A percentile compares a stretch with the other conserved stretches of the same genome.
Evolutionary conservation across 2,797 vertebrate genomes (phyloP).

Genomic region (Neopelma chrysocephalum): DNA sequence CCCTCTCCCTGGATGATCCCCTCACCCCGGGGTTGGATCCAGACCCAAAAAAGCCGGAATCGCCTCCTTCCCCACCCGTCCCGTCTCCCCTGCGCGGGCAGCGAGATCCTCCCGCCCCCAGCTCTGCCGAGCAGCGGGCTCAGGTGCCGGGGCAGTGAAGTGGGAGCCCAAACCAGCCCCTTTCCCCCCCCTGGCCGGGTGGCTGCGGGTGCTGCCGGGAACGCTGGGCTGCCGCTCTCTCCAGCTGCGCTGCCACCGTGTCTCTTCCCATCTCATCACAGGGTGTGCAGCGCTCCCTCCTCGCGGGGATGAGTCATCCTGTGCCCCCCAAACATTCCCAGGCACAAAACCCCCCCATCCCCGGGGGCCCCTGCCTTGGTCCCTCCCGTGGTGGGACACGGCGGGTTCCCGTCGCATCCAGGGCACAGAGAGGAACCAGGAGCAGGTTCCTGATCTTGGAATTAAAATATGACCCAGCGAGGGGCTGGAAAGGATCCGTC

Average conservation of each 20-base stretch:
- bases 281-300: not conserved
- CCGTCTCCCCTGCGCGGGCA: not conserved
- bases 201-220: not conserved
- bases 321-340: not conserved
- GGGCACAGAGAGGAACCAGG: not conserved
- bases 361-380: not conserved
- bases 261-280: slow-evolving; percentile 51
- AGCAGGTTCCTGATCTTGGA: not conserved
- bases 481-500: not conserved
- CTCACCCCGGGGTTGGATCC: rapidly evolving
- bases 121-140: not conserved
- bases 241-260: not conserved
- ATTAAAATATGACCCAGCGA: rapidly evolving
- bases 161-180: rapidly evolving
- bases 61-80: rapidly evolving
- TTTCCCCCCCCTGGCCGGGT: not conserved
- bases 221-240: not conserved
- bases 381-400: rapidly evolving
- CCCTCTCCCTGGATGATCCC: no score
- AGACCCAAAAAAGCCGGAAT: not conserved
- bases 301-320: not conserved
- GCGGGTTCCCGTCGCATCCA: rapidly evolving
- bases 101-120: rapidly evolving
- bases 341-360: not conserved
- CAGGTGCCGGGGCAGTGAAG: not conserved